A percentile compares a stretch with the other conserved stretches of the same genome.
Conservation (phyloP, 2,888 invertebrate species). For the Ophioninae sp. region DNA sequence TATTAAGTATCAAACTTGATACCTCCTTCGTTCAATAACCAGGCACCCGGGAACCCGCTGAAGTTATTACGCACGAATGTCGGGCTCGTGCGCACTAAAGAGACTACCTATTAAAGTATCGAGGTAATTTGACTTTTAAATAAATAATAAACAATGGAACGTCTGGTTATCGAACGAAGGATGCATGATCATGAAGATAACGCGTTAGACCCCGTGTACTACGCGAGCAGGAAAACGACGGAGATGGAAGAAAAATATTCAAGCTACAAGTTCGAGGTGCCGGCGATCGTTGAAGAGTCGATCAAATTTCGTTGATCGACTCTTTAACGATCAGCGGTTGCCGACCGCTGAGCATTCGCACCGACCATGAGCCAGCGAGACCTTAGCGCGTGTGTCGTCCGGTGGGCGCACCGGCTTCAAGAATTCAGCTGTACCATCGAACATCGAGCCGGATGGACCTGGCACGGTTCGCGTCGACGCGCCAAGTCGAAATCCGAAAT, state of each 20-base stretch:
- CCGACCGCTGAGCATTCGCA: not conserved
- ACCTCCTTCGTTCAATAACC: too few relatives aligned
- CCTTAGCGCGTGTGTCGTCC: not conserved
- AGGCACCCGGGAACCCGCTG: too few relatives aligned
- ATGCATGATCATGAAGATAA: slow-evolving; percentile 17
- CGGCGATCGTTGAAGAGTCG: not conserved
- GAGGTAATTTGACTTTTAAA: too few relatives aligned
- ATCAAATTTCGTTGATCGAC: slow-evolving; percentile 1
- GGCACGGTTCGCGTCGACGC: slow-evolving; percentile 1
- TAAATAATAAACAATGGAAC: too few relatives aligned
- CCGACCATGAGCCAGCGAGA: not conserved
- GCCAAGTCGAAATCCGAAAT: slow-evolving; percentile 16
- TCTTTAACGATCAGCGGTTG: not conserved
- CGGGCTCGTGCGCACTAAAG: too few relatives aligned
- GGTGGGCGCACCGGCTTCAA: not conserved
- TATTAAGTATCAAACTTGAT: too few relatives aligned
- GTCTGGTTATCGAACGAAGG: too few relatives aligned
- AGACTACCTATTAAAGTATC: too few relatives aligned
- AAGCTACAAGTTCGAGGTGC: slow-evolving; percentile 12
- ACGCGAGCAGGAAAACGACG: slow-evolving; percentile 13
- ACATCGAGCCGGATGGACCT: not conserved
- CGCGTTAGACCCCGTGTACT: not conserved
- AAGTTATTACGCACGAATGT: too few relatives aligned
- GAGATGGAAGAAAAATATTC: slow-evolving; percentile 1
- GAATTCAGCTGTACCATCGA: not conserved